A percentile compares a stretch with the other conserved stretches of the same genome.
phyloP scores from a whole-genome alignment of 2,888 invertebrate genomes.

The Microctonus brassicae region DNA sequence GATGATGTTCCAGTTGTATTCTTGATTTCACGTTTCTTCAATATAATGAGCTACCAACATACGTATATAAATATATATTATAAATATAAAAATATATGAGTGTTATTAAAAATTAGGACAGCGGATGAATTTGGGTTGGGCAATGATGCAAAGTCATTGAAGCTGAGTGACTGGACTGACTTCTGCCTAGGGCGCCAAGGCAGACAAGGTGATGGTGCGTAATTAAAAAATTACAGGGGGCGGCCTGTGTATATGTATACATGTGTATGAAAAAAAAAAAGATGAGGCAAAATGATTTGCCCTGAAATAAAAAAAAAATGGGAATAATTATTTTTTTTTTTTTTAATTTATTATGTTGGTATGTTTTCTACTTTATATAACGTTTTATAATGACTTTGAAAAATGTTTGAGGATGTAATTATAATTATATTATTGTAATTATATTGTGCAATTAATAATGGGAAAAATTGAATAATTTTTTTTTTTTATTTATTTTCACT shows the following conservation, averaged over 20 bases:
- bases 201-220: slow-evolving; percentile 51
- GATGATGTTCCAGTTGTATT: slow-evolving; percentile 28
- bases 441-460: too few relatives aligned
- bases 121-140: slow-evolving; percentile 26
- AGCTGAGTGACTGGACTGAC: slow-evolving; percentile 53
- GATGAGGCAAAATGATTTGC: too few relatives aligned
- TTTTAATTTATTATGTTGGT: too few relatives aligned
- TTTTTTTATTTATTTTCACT: too few relatives aligned
- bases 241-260: slow-evolving; percentile 49
- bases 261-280: too few relatives aligned
- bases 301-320: too few relatives aligned
- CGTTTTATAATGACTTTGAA: too few relatives aligned
- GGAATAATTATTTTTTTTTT: too few relatives aligned
- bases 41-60: slow-evolving; percentile 9
- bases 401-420: too few relatives aligned
- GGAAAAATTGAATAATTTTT: too few relatives aligned
- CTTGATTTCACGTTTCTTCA: slow-evolving; percentile 38
- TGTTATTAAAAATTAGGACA: slow-evolving; percentile 56
- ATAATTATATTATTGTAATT: too few relatives aligned
- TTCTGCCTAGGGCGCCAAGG: slow-evolving; percentile 8
- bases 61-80: not conserved
- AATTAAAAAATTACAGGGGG: slow-evolving; percentile 66
- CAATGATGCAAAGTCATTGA: slow-evolving; percentile 57
- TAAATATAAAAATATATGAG: slow-evolving; percentile 23
- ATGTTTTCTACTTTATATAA: too few relatives aligned